These are phyloP conservation scores for Penaeus vannamei DNA, from an alignment of 1,140 invertebrate species.

Conservation along the genomic window DNA sequence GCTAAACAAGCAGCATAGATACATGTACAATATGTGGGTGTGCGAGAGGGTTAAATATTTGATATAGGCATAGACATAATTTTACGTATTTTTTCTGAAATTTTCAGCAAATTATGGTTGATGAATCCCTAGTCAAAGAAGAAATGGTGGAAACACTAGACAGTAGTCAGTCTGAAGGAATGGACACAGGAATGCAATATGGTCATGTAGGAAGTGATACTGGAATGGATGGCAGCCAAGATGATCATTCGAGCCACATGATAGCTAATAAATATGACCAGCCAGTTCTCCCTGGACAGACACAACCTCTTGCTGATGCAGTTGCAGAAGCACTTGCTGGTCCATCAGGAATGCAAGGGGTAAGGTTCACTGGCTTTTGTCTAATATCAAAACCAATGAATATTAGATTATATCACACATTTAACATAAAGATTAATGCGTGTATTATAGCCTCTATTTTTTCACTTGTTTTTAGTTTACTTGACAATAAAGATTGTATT, in stretches of 20 bases:
- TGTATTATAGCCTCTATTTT: no score
- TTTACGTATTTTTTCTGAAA: not conserved
- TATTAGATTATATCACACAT: no score
- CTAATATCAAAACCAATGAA: no score
- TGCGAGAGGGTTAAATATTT: no score
- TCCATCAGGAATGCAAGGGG: constrained; percentile 67
- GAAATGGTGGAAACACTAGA: constrained; percentile 57
- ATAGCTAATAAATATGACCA: constrained; percentile 56
- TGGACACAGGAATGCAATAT: constrained; percentile 51
- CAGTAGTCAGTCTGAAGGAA: constrained; percentile 44
- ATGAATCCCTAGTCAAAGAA: constrained; percentile 62
- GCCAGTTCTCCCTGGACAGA: constrained; percentile 52
- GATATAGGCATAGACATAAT: not conserved
- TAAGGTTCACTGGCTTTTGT: not conserved
- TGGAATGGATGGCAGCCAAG: constrained; percentile 31
- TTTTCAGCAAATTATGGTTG: constrained; percentile 50
- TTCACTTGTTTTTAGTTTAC: no score
- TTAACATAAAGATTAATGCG: no score
- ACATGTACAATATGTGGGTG: no score
- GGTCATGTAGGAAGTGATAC: constrained; percentile 37
- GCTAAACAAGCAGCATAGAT: no score
- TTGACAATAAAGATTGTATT: no score
- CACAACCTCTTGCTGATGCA: constrained; percentile 66
- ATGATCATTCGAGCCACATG: constrained; percentile 43
- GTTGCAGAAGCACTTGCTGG: constrained; percentile 66